Conservation (phyloP, 1,140 invertebrate genomes). For the Drosophila persimilis region DNA sequence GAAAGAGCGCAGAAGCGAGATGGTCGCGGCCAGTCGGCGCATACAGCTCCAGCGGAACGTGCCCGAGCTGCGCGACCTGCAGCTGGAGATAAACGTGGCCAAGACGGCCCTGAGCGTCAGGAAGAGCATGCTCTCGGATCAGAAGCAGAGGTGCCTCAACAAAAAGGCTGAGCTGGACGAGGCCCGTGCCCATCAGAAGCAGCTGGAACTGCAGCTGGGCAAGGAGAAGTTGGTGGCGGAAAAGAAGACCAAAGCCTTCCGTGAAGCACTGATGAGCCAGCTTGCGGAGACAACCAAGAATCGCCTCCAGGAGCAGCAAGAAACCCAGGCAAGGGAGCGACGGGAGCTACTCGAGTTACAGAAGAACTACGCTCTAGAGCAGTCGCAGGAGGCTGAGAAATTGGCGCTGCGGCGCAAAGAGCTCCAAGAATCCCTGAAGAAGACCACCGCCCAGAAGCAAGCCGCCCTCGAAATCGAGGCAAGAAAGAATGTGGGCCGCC, state of each 20-base stretch:
- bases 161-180: constrained; percentile 27
- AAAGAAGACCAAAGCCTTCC: constrained; percentile 29
- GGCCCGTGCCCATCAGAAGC: constrained; percentile 23
- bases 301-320: not conserved
- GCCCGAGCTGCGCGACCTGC: constrained; percentile 31
- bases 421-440: constrained; percentile 37
- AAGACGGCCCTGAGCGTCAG: constrained; percentile 47
- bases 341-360: constrained; percentile 34
- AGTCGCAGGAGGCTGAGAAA: constrained; percentile 1
- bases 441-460: constrained; percentile 28
- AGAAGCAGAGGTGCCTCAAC: not conserved
- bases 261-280: constrained; percentile 44
- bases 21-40: constrained; percentile 34
- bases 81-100: constrained; percentile 44
- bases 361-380: constrained; percentile 10
- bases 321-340: constrained; percentile 30
- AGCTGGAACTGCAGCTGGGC: constrained; percentile 18
- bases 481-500: not conserved
- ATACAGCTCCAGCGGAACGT: constrained; percentile 45
- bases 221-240: not conserved
- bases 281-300: constrained; percentile 20
- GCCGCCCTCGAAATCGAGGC: constrained; percentile 1
- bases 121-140: constrained; percentile 17
- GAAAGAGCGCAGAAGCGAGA: constrained; percentile 24
- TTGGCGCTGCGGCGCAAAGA: constrained; percentile 18